Evolutionary conservation across 2,888 invertebrate genomes (phyloP), one percentile per base, ranked within the genome.

Genomic region (Argyresthia goedartella): DNA sequence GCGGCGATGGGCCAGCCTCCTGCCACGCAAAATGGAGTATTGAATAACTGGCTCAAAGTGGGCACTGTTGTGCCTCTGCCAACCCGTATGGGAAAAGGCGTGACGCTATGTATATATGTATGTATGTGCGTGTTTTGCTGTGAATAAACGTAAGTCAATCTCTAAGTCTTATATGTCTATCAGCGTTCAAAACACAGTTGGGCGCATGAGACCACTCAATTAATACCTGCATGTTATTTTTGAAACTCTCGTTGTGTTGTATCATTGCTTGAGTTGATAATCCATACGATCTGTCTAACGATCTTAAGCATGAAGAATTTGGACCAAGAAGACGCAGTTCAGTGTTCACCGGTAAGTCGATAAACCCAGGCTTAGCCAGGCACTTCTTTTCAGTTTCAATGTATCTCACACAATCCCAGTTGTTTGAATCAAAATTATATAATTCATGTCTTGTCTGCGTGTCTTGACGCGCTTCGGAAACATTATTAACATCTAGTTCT

Each of bases 341-440:
- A 7, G 49, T 52, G 16, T 52, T 52, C 11, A 52, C 52, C 33
- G 48, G 49, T 25, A 52, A 11, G 1, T 52, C 51, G 41, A 49
- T 43, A 36, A 52, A 52, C 10, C 52, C 52, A 7, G 52, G 48
- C 35, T 36, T 51, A 9, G 51, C 46, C 4, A 51, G 51, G 33
- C 46, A 51, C 36, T 51, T 51, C 35, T 51, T 51, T 13, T 46
- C 51, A 2, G 51, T 51, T 16, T 51, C 51, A 2, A 46, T 13
- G 33, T 51, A 51, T 46, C 51, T 35, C 7, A 51, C 52, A 11
- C 52, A 9, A n/a, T 49, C 52, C 52, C 49, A 52, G 9, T 49
- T 49, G 41, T 34, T 36, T n/a, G 49, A 16, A 43, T 49, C 14
- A 25, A 52, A 52, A 44, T 49, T 16, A 16, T 52, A 44, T 35